Conservation (phyloP, 2,888 invertebrate species). For the Cephus runcator region DNA sequence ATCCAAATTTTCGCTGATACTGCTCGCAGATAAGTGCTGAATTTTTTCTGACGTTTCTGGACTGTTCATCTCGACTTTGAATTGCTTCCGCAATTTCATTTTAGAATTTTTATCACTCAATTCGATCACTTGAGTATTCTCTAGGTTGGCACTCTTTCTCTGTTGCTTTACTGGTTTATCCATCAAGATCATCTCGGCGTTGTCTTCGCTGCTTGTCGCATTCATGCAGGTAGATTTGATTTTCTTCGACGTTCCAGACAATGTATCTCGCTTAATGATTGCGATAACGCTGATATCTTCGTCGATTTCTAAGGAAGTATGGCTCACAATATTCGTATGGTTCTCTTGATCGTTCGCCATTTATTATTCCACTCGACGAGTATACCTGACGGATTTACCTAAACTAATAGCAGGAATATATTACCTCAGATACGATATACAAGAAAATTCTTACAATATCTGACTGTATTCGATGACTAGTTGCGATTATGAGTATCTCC, state of each 20-base stretch:
- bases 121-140: constrained; percentile 36
- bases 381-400: background rate
- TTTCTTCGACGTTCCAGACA: constrained; percentile 1
- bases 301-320: constrained; percentile 7
- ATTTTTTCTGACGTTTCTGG: constrained; percentile 7
- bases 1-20: constrained; percentile 23
- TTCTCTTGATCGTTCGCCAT: background rate
- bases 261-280: constrained; percentile 23
- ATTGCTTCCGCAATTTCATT: constrained; percentile 41
- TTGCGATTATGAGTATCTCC: background rate
- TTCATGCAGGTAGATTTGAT: background rate
- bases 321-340: background rate
- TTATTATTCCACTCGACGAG: background rate
- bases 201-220: background rate
- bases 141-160: background rate
- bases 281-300: constrained; percentile 31
- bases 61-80: constrained; percentile 28
- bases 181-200: background rate
- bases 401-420: background rate
- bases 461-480: background rate
- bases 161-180: background rate
- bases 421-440: background rate
- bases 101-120: constrained; percentile 40
- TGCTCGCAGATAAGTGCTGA: constrained; percentile 11
- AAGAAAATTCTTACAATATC: background rate